Conservation (phyloP, 92 coral and sea anemone species). For the Hydrozoanthus gracilis region DNA sequence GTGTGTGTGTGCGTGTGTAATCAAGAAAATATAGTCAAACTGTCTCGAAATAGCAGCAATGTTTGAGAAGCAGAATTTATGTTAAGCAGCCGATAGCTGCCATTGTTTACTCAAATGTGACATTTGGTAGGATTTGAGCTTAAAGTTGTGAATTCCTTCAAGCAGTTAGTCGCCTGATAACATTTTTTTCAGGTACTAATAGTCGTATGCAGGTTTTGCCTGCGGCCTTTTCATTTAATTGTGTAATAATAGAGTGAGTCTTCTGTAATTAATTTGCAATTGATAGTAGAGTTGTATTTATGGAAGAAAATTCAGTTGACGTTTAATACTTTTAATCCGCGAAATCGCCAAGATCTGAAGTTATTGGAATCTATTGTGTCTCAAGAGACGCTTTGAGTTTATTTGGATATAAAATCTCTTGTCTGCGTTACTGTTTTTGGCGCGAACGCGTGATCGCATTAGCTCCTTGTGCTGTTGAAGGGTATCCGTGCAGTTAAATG, state of each 20-base stretch:
- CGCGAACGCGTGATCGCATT: constrained; percentile 49
- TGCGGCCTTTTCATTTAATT: constrained; percentile 91
- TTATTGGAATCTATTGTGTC: constrained; percentile 46
- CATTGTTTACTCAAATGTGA: constrained; percentile 86
- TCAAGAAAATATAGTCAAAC: constrained; percentile 68
- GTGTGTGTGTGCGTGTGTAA: constrained; percentile 52
- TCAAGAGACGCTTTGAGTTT: constrained; percentile 43
- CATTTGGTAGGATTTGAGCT: constrained; percentile 84
- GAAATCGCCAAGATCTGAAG: constrained; percentile 71
- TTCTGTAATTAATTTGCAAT: constrained; percentile 96
- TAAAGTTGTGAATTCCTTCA: constrained; percentile 91
- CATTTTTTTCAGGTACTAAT: constrained; percentile 84
- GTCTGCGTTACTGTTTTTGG: constrained; percentile 29
- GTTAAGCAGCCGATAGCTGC: constrained; percentile 64
- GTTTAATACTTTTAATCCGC: constrained; percentile 75
- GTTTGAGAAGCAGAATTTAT: constrained; percentile 74
- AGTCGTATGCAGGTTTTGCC: constrained; percentile 74
- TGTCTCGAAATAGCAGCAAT: constrained; percentile 70
- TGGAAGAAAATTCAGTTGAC: constrained; percentile 80
- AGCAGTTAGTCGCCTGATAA: constrained; percentile 88
- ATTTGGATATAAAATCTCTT: background rate
- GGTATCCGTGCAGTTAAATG: constrained; percentile 60
- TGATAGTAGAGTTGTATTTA: constrained; percentile 90
- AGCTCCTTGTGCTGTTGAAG: constrained; percentile 45
- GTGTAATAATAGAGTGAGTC: constrained; percentile 95